These are phyloP conservation scores for Seriola aureovittata DNA, from an alignment of 2,113 vertebrate genomes.

Conservation along the genomic window DNA sequence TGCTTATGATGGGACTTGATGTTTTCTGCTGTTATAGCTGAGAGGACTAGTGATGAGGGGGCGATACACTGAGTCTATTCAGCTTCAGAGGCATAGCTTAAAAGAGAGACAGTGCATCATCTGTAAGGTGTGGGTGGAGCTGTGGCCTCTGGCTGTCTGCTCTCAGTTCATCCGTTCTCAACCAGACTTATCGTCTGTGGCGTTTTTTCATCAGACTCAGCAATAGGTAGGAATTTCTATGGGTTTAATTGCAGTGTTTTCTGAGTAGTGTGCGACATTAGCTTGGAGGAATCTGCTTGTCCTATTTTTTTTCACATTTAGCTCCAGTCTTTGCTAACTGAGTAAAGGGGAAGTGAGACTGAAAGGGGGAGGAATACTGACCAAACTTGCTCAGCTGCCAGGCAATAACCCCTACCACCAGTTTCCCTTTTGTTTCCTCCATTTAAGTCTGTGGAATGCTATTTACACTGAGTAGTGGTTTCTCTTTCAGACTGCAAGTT, in stretches of 20 bases:
- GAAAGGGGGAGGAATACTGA: constrained; percentile 27
- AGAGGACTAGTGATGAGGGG: constrained; percentile 80
- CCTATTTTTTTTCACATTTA: constrained; percentile 14
- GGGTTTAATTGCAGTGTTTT: constrained; percentile 14
- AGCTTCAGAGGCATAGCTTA: constrained; percentile 42
- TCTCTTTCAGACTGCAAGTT: background rate
- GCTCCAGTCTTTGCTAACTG: constrained; percentile 8
- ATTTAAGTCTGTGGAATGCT: background rate
- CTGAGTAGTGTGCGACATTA: background rate
- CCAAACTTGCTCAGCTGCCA: constrained; percentile 50
- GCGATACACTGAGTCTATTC: constrained; percentile 74
- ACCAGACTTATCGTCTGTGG: background rate
- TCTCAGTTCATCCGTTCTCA: constrained; percentile 30
- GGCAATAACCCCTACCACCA: constrained; percentile 2
- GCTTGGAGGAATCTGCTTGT: constrained; percentile 16
- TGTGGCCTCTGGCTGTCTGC: constrained; percentile 27
- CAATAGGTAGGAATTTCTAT: constrained; percentile 41
- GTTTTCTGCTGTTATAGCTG: constrained; percentile 63
- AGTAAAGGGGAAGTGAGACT: constrained; percentile 45
- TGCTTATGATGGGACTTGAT: constrained; percentile 48
- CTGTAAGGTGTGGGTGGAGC: constrained; percentile 61
- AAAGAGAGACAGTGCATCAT: constrained; percentile 57
- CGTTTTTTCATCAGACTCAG: constrained; percentile 39
- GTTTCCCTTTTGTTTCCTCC: constrained; percentile 27
- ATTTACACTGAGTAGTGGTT: constrained; percentile 18